Evolutionary conservation across 2,888 invertebrate species (phyloP).

Genomic region (Sinopyrophorus schimmeli): DNA sequence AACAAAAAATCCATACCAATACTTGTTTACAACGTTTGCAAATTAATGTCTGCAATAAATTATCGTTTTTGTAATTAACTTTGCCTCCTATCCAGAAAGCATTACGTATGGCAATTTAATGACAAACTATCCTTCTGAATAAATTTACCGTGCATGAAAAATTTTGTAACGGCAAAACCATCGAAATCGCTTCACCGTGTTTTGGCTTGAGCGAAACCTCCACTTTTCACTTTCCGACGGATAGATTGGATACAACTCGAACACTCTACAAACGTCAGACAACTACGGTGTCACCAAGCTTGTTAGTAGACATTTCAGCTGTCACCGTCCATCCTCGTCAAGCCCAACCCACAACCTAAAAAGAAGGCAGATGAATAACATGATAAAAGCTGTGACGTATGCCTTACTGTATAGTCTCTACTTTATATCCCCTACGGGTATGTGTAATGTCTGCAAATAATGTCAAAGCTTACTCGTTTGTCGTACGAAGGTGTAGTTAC

Average conservation of each 20-base stretch:
- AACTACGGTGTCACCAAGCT: constrained; percentile 49
- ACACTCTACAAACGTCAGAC: constrained; percentile 42
- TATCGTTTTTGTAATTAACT: too few species aligned
- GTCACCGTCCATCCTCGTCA: constrained; percentile 49
- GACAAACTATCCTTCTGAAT: too few species aligned
- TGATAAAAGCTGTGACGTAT: constrained; percentile 52
- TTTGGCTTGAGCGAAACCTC: constrained; percentile 1
- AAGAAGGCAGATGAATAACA: constrained; percentile 45
- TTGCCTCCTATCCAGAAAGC: too few species aligned
- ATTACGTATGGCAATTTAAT: too few species aligned
- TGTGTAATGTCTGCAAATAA: constrained; percentile 53
- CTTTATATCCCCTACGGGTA: constrained; percentile 42
- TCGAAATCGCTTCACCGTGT: neutral
- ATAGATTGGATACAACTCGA: constrained; percentile 16
- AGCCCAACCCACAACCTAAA: constrained; percentile 41
- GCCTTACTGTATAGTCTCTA: constrained; percentile 46
- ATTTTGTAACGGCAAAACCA: too few species aligned
- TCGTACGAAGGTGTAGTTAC: constrained; percentile 41
- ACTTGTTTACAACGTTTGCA: too few species aligned
- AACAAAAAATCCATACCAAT: too few species aligned
- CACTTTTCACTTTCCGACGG: constrained; percentile 22
- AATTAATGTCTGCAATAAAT: too few species aligned
- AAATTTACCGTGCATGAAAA: too few species aligned
- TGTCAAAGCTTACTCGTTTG: constrained; percentile 44
- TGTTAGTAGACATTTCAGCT: constrained; percentile 44